Conservation (phyloP, 2,888 invertebrate genomes). For the Escarpia spicata region DNA sequence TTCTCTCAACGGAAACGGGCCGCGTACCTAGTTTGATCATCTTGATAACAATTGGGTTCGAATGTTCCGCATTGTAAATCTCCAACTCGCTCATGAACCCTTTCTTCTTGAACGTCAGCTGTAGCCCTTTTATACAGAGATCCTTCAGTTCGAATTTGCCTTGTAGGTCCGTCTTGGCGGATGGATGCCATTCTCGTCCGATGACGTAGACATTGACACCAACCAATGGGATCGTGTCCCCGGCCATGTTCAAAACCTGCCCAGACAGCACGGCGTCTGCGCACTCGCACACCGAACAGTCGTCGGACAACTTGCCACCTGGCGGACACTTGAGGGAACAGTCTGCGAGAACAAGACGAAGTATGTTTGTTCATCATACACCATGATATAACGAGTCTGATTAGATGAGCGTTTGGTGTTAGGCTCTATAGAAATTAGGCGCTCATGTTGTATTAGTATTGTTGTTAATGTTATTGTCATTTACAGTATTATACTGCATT, state of each 20-base stretch:
- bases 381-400: background rate
- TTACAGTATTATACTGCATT: no score
- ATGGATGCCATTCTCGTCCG: background rate
- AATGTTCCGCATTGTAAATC: background rate
- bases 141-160: background rate
- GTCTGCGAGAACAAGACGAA: background rate
- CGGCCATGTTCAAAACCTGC: background rate
- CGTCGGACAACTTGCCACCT: background rate
- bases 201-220: background rate
- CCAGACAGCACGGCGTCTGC: background rate
- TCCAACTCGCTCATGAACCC: background rate
- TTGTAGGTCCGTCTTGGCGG: background rate
- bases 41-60: background rate
- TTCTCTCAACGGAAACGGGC: background rate
- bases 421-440: background rate
- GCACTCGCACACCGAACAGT: background rate
- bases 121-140: background rate
- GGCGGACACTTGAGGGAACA: background rate
- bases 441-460: background rate
- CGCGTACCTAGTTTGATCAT: background rate
- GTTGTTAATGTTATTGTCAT: background rate
- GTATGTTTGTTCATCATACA: no score
- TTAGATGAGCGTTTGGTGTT: background rate
- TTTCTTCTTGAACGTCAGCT: background rate
- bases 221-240: background rate